These are phyloP conservation scores for Aurelia sp. DNA, from an alignment of 30 jellyfish, hydroid and myxozoan genomes.

Conservation along the genomic window DNA sequence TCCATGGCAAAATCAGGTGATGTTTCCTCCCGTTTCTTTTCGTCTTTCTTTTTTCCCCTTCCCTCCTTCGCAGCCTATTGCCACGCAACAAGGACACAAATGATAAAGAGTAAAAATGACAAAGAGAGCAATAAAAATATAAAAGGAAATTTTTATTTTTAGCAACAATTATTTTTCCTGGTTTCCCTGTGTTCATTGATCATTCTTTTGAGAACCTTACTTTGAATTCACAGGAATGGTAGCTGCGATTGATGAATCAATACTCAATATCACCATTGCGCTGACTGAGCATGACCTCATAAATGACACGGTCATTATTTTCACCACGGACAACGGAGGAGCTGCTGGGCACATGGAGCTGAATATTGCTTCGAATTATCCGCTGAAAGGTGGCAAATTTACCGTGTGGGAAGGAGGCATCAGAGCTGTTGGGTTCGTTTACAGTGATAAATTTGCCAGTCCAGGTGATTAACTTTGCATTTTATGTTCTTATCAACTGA, in stretches of 20 bases:
- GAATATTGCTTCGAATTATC: slow-evolving; percentile 92
- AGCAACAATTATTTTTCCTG: too few relatives aligned
- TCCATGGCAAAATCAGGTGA: too few relatives aligned
- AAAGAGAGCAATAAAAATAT: too few relatives aligned
- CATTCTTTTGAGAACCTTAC: background rate
- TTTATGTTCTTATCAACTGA: too few relatives aligned
- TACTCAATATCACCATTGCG: slow-evolving; percentile 89
- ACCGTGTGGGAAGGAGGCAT: slow-evolving; percentile 99
- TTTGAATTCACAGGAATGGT: slow-evolving; percentile 84
- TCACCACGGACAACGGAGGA: slow-evolving; percentile 93
- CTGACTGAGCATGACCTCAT: slow-evolving; percentile 68
- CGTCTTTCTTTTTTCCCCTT: too few relatives aligned
- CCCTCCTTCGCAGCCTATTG: too few relatives aligned
- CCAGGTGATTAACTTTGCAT: slow-evolving; percentile 60
- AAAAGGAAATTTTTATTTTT: too few relatives aligned
- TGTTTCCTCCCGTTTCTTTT: too few relatives aligned
- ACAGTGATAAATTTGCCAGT: slow-evolving; percentile 61
- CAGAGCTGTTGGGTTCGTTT: slow-evolving; percentile 91
- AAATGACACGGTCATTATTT: slow-evolving; percentile 75
- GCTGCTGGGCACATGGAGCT: slow-evolving; percentile 98
- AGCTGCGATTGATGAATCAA: slow-evolving; percentile 91
- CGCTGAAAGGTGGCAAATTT: slow-evolving; percentile 95
- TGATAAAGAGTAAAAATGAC: too few relatives aligned
- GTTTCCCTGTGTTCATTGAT: too few relatives aligned
- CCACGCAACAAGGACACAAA: too few relatives aligned